Conservation (phyloP, 2,113 vertebrate species). For the Ictidomys tridecemlineatus region DNA sequence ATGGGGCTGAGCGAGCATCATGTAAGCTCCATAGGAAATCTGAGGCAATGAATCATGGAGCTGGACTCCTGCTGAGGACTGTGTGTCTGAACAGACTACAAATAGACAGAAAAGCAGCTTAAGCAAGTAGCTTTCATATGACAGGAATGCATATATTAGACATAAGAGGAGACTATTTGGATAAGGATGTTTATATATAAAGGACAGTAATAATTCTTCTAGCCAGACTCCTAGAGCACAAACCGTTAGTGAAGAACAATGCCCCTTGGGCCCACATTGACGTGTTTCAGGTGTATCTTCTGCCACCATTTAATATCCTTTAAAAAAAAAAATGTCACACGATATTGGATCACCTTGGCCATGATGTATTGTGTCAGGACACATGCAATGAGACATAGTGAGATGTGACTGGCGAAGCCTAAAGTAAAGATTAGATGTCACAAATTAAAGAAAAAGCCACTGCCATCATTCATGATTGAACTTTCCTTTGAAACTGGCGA, state of each 20-base stretch:
- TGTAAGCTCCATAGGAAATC: slow-evolving; percentile 91
- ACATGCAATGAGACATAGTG: slow-evolving; percentile 9
- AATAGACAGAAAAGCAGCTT: slow-evolving; percentile 88
- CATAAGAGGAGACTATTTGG: slow-evolving; percentile 85
- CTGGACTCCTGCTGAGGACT: slow-evolving; percentile 87
- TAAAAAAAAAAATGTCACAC: slow-evolving; percentile 69
- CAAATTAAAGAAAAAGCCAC: slow-evolving; percentile 72
- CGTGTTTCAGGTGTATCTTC: slow-evolving; percentile 36
- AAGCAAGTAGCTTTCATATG: slow-evolving; percentile 87
- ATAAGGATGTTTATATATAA: slow-evolving; percentile 75
- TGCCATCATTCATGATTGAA: slow-evolving; percentile 16
- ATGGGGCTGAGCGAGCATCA: slow-evolving; percentile 90
- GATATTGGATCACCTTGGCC: slow-evolving; percentile 73
- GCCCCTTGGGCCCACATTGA: slow-evolving; percentile 24
- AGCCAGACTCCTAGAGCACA: slow-evolving; percentile 37
- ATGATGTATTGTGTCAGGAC: slow-evolving; percentile 41
- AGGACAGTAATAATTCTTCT: slow-evolving; percentile 67
- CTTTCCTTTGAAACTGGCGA: slow-evolving; percentile 34
- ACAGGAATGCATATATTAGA: slow-evolving; percentile 86
- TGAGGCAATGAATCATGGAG: slow-evolving; percentile 90
- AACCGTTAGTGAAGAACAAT: slow-evolving; percentile 75
- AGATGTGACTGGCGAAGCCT: slow-evolving; percentile 28
- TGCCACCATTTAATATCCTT: slow-evolving; percentile 73
- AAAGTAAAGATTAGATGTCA: slow-evolving; percentile 75
- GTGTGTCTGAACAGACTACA: slow-evolving; percentile 90